Conservation (phyloP, 2,888 invertebrate species). For the Pristionchus fissidentatus region DNA sequence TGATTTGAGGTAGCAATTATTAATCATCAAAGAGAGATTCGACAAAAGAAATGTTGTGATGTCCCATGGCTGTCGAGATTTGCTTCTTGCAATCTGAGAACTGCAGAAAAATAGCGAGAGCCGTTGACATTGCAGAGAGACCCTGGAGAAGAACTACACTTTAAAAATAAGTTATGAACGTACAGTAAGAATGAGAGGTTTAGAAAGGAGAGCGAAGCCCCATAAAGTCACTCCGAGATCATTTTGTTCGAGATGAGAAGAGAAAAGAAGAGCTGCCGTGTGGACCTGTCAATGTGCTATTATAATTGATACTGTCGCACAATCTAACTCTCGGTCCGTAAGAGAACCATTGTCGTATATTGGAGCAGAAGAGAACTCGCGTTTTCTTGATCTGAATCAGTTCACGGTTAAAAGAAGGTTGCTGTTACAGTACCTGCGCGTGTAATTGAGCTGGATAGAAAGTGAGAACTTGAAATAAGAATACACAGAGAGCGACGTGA, state of each 20-base stretch:
- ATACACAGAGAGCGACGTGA: background rate
- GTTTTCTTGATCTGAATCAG: slow-evolving; percentile 29
- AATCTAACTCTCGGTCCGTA: background rate
- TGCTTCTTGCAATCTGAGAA: slow-evolving; percentile 18
- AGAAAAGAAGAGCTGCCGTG: slow-evolving; percentile 14
- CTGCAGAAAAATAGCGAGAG: slow-evolving; percentile 24
- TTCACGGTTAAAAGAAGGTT: background rate
- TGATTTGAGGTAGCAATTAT: background rate
- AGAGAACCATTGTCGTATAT: slow-evolving; percentile 15
- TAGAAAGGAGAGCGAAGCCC: slow-evolving; percentile 23
- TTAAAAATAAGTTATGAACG: background rate
- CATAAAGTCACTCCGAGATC: slow-evolving; percentile 30
- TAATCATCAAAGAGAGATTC: slow-evolving; percentile 9
- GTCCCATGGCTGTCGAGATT: background rate
- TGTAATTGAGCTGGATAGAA: slow-evolving; percentile 22
- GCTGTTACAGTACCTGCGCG: background rate
- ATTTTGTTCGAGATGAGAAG: slow-evolving; percentile 38
- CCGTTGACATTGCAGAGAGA: slow-evolving; percentile 33
- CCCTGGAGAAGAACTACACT: background rate
- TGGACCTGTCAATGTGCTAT: background rate
- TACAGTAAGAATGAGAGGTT: slow-evolving; percentile 18
- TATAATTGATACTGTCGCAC: too few species aligned
- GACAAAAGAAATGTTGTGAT: background rate
- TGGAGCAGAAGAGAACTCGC: slow-evolving; percentile 19
- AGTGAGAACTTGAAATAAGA: slow-evolving; percentile 24